A percentile compares a stretch with the other conserved stretches of the same genome.
Evolutionary conservation across 1,140 invertebrate genomes (phyloP).

Genomic region (Drosophila pseudoananassae): DNA sequence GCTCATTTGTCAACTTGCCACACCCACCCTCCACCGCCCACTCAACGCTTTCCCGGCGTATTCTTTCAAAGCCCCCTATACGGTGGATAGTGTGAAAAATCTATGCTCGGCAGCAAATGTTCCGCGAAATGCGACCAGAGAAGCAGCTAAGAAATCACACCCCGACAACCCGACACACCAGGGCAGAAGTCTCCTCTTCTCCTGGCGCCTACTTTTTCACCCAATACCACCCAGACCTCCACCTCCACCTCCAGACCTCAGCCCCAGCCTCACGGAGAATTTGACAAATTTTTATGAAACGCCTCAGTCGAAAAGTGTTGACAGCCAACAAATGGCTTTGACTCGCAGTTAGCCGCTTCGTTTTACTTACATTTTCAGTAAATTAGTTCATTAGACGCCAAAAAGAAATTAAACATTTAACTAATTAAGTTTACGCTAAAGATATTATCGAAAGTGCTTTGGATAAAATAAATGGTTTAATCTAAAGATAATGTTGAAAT

Average conservation of each 20-base stretch:
- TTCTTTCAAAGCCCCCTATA: conserved; percentile 8
- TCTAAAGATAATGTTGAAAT: no score
- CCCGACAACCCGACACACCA: not conserved
- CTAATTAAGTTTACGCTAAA: conserved; percentile 8
- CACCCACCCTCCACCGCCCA: conserved; percentile 24
- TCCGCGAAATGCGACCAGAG: conserved; percentile 66
- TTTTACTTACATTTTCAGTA: conserved; percentile 29
- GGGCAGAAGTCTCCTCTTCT: not conserved
- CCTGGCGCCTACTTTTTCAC: not conserved
- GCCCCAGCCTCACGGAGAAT: not conserved
- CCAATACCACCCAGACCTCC: not conserved
- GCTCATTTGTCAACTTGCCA: conserved; percentile 79
- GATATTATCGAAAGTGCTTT: not conserved
- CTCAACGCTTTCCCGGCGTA: not conserved
- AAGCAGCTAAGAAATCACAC: conserved; percentile 5
- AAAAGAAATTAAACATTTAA: conserved; percentile 7
- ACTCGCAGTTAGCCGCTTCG: conserved; percentile 5
- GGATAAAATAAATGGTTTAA: no score
- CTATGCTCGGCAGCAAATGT: conserved; percentile 72
- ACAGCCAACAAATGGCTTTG: conserved; percentile 58
- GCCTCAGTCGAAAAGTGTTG: conserved; percentile 53
- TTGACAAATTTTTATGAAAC: conserved; percentile 55
- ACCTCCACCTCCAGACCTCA: not conserved
- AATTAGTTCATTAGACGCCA: conserved; percentile 53
- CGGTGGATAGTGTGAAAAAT: conserved; percentile 72